A percentile compares a stretch with the other conserved stretches of the same genome.
Evolutionary conservation across 2,888 invertebrate genomes (phyloP).

Genomic region (Agriopis aurantiaria): DNA sequence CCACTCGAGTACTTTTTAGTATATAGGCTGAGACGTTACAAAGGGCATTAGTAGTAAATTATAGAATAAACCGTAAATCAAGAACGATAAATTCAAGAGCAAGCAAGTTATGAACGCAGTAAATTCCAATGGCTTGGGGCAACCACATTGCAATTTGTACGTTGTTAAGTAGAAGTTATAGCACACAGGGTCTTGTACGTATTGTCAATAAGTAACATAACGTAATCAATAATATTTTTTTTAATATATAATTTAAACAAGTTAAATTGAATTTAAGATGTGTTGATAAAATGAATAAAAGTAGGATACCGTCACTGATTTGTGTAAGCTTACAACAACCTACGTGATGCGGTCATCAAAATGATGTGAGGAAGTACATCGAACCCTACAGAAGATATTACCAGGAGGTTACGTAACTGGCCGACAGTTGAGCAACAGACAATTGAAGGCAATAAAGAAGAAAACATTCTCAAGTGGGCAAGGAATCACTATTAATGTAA

Average conservation of each 20-base stretch:
- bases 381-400: slow-evolving; percentile 71
- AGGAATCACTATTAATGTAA: slow-evolving; percentile 71
- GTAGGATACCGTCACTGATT: background rate
- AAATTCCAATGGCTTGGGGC: slow-evolving; percentile 52
- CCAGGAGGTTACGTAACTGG: slow-evolving; percentile 72
- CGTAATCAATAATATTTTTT: background rate
- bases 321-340: slow-evolving; percentile 2
- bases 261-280: background rate
- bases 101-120: slow-evolving; percentile 57
- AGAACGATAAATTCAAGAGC: slow-evolving; percentile 52
- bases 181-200: slow-evolving; percentile 4
- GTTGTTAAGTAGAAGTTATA: slow-evolving; percentile 23
- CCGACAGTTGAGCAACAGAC: slow-evolving; percentile 75
- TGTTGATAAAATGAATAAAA: background rate
- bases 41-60: slow-evolving; percentile 51
- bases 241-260: background rate
- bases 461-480: slow-evolving; percentile 73
- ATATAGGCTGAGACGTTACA: slow-evolving; percentile 36
- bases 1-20: slow-evolving; percentile 26
- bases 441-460: slow-evolving; percentile 79
- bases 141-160: slow-evolving; percentile 54
- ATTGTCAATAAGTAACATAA: background rate
- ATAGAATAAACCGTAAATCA: slow-evolving; percentile 51
- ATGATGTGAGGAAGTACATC: slow-evolving; percentile 64
- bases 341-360: slow-evolving; percentile 35